Conservation (phyloP, 2,113 vertebrate genomes). For the Ailurus styani region DNA sequence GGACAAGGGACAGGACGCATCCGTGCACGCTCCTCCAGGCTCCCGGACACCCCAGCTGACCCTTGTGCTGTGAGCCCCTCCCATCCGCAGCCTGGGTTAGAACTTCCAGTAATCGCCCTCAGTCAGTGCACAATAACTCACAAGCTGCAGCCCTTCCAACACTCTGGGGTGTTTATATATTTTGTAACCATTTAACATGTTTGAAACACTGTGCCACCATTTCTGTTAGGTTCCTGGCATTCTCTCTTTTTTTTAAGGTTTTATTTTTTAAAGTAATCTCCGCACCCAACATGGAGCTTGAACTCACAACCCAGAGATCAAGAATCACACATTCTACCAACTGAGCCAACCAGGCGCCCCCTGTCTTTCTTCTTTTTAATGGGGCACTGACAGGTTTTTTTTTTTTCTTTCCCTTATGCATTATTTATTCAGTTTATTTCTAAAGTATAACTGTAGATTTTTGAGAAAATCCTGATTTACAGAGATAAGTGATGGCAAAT, state of each 20-base stretch:
- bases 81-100: neutral
- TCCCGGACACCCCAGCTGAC: neutral
- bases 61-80: neutral
- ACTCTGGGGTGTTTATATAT: neutral
- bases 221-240: neutral
- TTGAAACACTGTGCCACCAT: neutral
- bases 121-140: neutral
- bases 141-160: neutral
- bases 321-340: neutral
- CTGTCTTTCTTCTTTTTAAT: neutral
- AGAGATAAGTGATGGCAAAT: slow-evolving; percentile 11
- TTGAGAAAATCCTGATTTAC: neutral
- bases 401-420: neutral
- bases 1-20: neutral
- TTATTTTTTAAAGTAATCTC: neutral
- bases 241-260: neutral
- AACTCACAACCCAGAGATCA: neutral
- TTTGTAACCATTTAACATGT: neutral
- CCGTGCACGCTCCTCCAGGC: neutral
- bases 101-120: neutral
- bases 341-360: neutral
- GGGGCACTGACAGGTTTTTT: neutral
- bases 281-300: neutral
- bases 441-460: neutral
- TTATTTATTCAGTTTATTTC: neutral